phyloP scores from a whole-genome alignment of 2,888 invertebrate genomes.

The Melikaiella ostensackeni region DNA sequence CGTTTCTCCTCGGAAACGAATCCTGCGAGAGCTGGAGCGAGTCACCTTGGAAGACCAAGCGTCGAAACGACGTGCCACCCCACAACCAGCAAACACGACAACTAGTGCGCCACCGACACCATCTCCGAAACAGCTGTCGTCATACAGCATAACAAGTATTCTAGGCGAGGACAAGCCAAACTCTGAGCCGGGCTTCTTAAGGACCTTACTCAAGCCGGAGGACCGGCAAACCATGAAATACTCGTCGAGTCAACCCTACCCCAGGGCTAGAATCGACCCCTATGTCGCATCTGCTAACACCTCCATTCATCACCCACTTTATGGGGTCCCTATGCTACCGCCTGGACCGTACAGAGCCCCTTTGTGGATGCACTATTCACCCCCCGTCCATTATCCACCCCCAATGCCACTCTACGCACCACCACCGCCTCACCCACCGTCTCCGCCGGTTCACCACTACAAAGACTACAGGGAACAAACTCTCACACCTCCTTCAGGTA shows the following conservation, averaged over 20 bases:
- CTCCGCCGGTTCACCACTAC: slow-evolving; percentile 74
- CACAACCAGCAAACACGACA: slow-evolving; percentile 59
- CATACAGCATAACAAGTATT: slow-evolving; percentile 91
- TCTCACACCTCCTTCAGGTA: slow-evolving; percentile 76
- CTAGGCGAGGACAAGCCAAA: slow-evolving; percentile 83
- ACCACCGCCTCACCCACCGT: slow-evolving; percentile 67
- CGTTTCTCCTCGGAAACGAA: slow-evolving; percentile 90
- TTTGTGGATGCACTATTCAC: slow-evolving; percentile 79
- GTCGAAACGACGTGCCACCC: slow-evolving; percentile 79
- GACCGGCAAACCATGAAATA: slow-evolving; percentile 72
- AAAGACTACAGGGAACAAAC: slow-evolving; percentile 77
- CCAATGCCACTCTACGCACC: slow-evolving; percentile 74
- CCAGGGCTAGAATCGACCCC: slow-evolving; percentile 70
- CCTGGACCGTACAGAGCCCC: slow-evolving; percentile 78
- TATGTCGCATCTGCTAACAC: slow-evolving; percentile 68
- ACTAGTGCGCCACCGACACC: slow-evolving; percentile 63
- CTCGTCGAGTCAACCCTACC: slow-evolving; percentile 71
- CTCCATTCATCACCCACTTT: slow-evolving; percentile 72
- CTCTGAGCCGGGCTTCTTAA: slow-evolving; percentile 74
- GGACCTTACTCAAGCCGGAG: slow-evolving; percentile 73
- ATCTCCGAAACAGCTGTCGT: slow-evolving; percentile 80
- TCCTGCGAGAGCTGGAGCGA: slow-evolving; percentile 89
- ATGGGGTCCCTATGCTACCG: slow-evolving; percentile 74
- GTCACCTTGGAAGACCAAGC: slow-evolving; percentile 85
- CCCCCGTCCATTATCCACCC: slow-evolving; percentile 77